phyloP scores from a whole-genome alignment of 2,888 invertebrate species.

The Dexiosoma caninum region DNA sequence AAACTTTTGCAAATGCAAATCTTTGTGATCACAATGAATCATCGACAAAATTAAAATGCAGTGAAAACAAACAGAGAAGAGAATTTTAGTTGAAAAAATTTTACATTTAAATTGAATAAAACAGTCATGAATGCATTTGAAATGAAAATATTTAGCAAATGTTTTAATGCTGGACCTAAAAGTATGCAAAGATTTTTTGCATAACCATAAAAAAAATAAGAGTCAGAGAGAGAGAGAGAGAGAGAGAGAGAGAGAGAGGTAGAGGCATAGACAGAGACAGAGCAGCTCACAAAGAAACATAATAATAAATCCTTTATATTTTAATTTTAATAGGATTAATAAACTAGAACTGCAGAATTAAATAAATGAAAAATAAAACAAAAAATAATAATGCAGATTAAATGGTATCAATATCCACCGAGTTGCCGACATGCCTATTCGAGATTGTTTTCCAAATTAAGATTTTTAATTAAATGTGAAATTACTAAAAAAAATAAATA shows the following conservation, averaged over 20 bases:
- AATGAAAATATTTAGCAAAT: background rate
- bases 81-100: background rate
- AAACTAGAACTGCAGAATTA: background rate
- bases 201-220: background rate
- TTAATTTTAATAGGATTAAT: conserved; percentile 1
- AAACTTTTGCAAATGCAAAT: conserved; percentile 40
- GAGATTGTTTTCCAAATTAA: background rate
- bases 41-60: background rate
- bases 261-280: no score
- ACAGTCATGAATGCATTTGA: conserved; percentile 3
- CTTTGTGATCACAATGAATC: conserved; percentile 1
- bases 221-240: background rate
- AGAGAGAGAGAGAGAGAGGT: no score
- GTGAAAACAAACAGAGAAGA: background rate
- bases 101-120: conserved; percentile 34
- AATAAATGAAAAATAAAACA: background rate
- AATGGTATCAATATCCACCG: background rate
- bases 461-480: background rate
- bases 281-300: no score
- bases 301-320: no score
- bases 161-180: background rate
- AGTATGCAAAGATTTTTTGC: background rate
- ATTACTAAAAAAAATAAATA: no score
- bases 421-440: background rate
- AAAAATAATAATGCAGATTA: background rate